Percentiles rank a stretch among this genome's conserved stretches.
Evolutionary conservation across 2,113 vertebrate species (phyloP).

Genomic region (Enhydra lutris): DNA sequence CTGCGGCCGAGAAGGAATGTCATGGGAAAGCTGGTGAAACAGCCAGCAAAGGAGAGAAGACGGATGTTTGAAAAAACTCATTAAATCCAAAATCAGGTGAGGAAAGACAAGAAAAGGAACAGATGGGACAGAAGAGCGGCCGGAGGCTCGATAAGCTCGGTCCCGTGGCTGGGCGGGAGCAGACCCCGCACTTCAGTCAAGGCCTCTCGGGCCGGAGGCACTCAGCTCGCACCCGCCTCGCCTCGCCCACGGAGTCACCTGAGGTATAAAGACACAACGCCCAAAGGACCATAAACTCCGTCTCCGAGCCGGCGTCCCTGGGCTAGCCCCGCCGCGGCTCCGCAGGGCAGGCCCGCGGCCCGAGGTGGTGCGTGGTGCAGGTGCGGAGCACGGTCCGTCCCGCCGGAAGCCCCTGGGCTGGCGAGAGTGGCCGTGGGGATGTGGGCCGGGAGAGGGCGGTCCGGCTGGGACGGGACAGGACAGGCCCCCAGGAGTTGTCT

Average conservation of each 20-base stretch:
- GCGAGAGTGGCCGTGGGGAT: background rate
- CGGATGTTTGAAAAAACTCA: background rate
- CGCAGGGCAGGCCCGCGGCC: background rate
- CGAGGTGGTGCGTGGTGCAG: background rate
- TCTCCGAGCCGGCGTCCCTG: background rate
- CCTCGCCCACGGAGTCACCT: background rate
- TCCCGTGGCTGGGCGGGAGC: rapidly evolving
- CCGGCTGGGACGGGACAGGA: background rate
- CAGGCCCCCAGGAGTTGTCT: background rate
- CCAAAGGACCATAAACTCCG: rapidly evolving
- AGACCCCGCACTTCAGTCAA: rapidly evolving
- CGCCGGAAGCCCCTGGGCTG: background rate
- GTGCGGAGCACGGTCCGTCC: background rate
- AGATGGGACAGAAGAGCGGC: background rate
- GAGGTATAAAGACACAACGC: background rate
- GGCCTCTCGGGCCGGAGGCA: too few relatives aligned
- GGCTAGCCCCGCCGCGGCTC: too few relatives aligned
- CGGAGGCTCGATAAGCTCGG: rapidly evolving
- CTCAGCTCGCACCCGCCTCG: rapidly evolving
- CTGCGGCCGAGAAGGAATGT: rapidly evolving
- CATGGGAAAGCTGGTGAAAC: background rate
- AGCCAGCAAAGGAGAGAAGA: background rate
- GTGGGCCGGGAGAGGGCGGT: background rate
- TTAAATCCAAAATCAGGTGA: background rate
- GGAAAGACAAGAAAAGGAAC: background rate